These are phyloP conservation scores for Dendronephthya gigantea DNA, from an alignment of 64 coral and sea anemone genomes.

Conservation along the genomic window DNA sequence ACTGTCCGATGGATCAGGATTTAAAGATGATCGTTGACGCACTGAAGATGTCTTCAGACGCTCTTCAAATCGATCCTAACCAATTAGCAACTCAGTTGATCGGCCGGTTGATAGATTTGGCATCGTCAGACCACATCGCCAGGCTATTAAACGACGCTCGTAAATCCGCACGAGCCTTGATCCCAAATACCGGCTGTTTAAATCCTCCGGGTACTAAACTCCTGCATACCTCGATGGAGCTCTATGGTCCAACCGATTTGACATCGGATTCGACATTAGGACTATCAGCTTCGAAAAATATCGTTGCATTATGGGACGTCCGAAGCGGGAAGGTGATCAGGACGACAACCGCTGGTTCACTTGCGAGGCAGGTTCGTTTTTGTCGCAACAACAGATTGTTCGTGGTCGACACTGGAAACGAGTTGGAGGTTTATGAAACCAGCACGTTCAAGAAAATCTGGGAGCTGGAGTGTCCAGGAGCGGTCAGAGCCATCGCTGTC, in stretches of 20 bases:
- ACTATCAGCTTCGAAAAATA: conserved; percentile 49
- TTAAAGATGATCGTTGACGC: conserved; percentile 70
- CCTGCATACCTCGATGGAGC: conserved; percentile 62
- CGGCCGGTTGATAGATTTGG: conserved; percentile 60
- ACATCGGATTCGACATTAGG: conserved; percentile 53
- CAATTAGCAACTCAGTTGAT: conserved; percentile 89
- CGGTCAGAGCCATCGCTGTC: neutral
- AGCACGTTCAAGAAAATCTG: conserved; percentile 13
- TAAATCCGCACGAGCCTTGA: conserved; percentile 59
- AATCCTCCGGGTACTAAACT: conserved; percentile 73
- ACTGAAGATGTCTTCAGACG: conserved; percentile 78
- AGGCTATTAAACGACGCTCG: conserved; percentile 72
- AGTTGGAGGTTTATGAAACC: neutral
- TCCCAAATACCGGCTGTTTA: conserved; percentile 82
- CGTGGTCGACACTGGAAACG: conserved; percentile 22
- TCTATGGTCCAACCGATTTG: conserved; percentile 42
- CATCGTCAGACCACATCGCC: conserved; percentile 56
- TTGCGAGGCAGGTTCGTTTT: conserved; percentile 49
- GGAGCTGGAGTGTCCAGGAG: neutral
- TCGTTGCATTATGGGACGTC: conserved; percentile 73
- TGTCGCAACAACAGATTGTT: conserved; percentile 67
- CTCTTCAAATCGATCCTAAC: conserved; percentile 49
- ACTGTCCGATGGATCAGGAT: conserved; percentile 60
- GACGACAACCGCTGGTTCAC: conserved; percentile 28
- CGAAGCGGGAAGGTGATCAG: conserved; percentile 47